Percentiles rank a stretch among this genome's conserved stretches.
Conservation (phyloP, 2,888 invertebrate species). For the Aproaerema taeniolella region DNA sequence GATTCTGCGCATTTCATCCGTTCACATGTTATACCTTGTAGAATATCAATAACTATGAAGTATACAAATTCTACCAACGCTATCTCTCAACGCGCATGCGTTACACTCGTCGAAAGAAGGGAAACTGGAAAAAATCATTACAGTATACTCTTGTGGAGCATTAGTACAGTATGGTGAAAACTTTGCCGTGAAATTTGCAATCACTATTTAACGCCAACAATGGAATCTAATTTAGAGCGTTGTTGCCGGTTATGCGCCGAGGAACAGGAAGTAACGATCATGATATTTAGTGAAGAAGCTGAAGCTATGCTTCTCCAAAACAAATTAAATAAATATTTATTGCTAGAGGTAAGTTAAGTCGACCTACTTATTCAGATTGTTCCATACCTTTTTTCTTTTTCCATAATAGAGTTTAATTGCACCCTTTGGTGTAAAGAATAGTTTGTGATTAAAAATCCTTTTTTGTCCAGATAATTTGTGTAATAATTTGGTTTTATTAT, state of each 20-base stretch:
- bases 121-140: slow-evolving; percentile 51
- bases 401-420: too few relatives aligned
- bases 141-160: slow-evolving; percentile 25
- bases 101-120: slow-evolving; percentile 28
- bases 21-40: slow-evolving; percentile 19
- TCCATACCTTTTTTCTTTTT: too few relatives aligned
- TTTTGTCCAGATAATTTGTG: too few relatives aligned
- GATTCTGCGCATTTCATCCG: slow-evolving; percentile 32
- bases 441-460: too few relatives aligned
- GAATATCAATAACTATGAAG: slow-evolving; percentile 46
- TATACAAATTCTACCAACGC: slow-evolving; percentile 41
- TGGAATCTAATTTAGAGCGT: slow-evolving; percentile 50
- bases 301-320: slow-evolving; percentile 80
- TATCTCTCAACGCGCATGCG: slow-evolving; percentile 55
- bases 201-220: slow-evolving; percentile 26
- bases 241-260: slow-evolving; percentile 82
- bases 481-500: too few relatives aligned
- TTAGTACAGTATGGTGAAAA: slow-evolving; percentile 20
- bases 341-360: slow-evolving; percentile 79
- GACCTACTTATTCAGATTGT: too few relatives aligned
- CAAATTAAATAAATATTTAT: slow-evolving; percentile 82
- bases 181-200: too few relatives aligned
- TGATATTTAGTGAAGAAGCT: slow-evolving; percentile 82
- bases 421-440: too few relatives aligned
- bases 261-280: slow-evolving; percentile 77